Evolutionary conservation across 2,113 vertebrate genomes (phyloP), one percentile per base, ranked within the genome.

Genomic region (Leptosomus discolor): DNA sequence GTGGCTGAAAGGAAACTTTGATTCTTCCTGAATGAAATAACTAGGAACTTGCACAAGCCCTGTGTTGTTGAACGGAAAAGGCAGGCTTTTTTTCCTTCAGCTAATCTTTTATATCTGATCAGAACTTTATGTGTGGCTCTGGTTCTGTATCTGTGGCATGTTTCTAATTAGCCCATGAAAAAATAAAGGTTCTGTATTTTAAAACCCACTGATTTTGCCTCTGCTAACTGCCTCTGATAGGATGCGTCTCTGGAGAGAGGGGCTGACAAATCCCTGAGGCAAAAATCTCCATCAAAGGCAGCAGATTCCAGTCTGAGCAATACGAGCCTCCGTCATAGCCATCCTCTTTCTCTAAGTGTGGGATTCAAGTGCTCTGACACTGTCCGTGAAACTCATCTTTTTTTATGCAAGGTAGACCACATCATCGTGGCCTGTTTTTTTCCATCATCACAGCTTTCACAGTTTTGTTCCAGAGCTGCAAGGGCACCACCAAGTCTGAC

Each of bases 1-100:
- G 58, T 73, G 80, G 17, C 61, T 92, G 87, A 95, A 92, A 94
- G 95, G 94, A 97, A 96, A 94, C 69, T 91, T 97, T 69, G 80
- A 94, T 96, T 97, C 94, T 96, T 97, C 96, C 93, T 96, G 94
- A 89, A 75, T 95, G 92, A 95, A 97, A 89, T 45, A 89, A 70
- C 69, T 94, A 75, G 94, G 86, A 95, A 91, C 83, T 84, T 78
- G 92, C 83, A 95, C 73, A 92, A 97, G 83, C 73, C 39, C 43
- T 41, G 17, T 92, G 88, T 85, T 94, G 80, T 75, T 87, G 41
- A 75, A 95, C 3, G 45, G 91, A 89, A 95, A 94, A 95, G 94
- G 53, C 88, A 85, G 78, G 8, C 15, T 50, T 89, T 91, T 90
- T 94, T 93, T 53, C n/a, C 65, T 92, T 81, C 83, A 91, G 80